A percentile compares a stretch with the other conserved stretches of the same genome.
Conservation (phyloP, 2,113 vertebrate species). For the Hypocryptadius cinnamomeus region DNA sequence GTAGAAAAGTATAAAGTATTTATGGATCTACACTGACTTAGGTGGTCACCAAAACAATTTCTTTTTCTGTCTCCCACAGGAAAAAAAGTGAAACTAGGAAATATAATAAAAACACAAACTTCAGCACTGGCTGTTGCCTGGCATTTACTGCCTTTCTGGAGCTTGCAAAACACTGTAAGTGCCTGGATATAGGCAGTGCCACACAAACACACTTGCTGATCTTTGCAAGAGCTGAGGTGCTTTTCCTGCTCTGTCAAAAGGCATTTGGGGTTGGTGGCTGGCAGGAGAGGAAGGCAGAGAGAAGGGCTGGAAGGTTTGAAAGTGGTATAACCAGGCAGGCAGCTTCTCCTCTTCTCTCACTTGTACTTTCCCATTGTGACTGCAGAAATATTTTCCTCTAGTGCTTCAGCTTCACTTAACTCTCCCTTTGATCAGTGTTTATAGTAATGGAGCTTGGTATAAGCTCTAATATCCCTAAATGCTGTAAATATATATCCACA, state of each 20-base stretch:
- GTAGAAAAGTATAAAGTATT: not conserved
- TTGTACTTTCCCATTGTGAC: not conserved
- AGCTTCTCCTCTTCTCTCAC: not conserved
- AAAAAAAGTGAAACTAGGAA: not conserved
- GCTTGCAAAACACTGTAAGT: not conserved
- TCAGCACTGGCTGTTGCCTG: not conserved
- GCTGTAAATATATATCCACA: constrained; percentile 37
- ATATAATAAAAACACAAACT: not conserved
- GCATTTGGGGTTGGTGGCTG: not conserved
- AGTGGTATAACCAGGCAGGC: not conserved
- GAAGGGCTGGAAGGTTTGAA: not conserved
- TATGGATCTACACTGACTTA: not conserved
- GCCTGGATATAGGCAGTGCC: not conserved
- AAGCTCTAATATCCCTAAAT: constrained; percentile 43
- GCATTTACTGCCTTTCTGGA: not conserved
- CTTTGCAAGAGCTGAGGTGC: not conserved
- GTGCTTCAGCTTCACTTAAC: constrained; percentile 10
- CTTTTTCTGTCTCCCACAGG: not conserved
- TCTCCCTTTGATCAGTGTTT: constrained; percentile 45
- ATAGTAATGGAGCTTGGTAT: constrained; percentile 11
- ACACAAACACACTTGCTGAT: not conserved
- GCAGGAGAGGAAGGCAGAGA: not conserved
- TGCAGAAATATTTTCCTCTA: not conserved
- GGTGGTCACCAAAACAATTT: not conserved
- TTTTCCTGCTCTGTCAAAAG: not conserved